Evolutionary conservation across 2,113 vertebrate species (phyloP).

Genomic region (Micromys minutus): DNA sequence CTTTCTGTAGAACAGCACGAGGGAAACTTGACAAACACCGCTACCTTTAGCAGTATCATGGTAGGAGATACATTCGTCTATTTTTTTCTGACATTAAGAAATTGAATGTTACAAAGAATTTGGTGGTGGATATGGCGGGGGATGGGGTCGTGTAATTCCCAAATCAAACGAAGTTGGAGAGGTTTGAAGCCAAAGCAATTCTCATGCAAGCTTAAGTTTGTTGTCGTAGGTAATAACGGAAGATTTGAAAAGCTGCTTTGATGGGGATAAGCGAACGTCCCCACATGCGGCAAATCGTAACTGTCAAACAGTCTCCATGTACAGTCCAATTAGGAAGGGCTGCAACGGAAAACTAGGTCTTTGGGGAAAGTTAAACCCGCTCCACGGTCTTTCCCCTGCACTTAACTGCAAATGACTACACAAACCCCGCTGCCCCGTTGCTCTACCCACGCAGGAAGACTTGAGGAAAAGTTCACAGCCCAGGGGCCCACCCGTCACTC

Average conservation of each 20-base stretch:
- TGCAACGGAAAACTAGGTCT: background rate
- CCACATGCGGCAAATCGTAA: background rate
- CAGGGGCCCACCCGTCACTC: background rate
- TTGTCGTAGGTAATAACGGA: background rate
- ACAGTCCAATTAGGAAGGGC: background rate
- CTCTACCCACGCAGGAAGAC: background rate
- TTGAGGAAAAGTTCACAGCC: background rate
- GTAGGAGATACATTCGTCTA: background rate
- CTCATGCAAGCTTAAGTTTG: background rate
- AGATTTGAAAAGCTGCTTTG: background rate
- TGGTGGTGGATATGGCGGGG: too few species aligned
- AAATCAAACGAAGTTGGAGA: background rate
- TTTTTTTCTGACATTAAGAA: slow-evolving; percentile 6
- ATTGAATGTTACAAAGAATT: background rate
- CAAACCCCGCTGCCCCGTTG: background rate
- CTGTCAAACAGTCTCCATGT: background rate
- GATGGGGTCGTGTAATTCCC: background rate
- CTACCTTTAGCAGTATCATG: slow-evolving; percentile 18
- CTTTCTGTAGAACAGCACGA: background rate
- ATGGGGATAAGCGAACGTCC: background rate
- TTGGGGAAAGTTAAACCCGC: background rate
- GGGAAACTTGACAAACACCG: background rate
- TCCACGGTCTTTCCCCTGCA: background rate
- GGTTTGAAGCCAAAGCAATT: background rate
- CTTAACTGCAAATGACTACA: background rate